Evolutionary conservation across 2,888 invertebrate species (phyloP), one percentile per base, ranked within the genome.

Genomic region (Amphiduros pacificus): DNA sequence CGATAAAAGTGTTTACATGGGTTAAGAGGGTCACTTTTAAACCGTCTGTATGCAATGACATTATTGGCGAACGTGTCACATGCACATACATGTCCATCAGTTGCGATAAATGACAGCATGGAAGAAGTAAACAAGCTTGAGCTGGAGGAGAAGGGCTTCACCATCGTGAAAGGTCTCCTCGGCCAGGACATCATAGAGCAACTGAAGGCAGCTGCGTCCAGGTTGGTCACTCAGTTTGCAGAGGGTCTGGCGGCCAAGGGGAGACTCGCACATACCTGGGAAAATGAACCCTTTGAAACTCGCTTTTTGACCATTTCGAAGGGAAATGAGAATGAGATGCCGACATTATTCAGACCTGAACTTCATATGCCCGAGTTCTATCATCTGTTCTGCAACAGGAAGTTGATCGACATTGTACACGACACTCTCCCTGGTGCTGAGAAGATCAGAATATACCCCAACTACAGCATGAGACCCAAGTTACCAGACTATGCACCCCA

Each of bases 401-500:
- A 27, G 44, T n/a, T 55, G 17, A 40, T 55, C 26, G 27, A 9
- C 14, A 14, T 55, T 9, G 44, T 55, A n/a, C 11, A 29, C 1
- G 41, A 41, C 26, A 27, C 41, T 9, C 26, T 55, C 2, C 55
- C 55, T 24, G 55, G 11, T 1, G 40, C 55, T 1, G 2, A 40
- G 2, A 24, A 44, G 20, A 55, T 55, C 55, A 14, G 55, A 14
- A 26, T 55, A 9, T 55, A 41, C 44, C 55, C 55, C 28, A 55
- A 55, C 55, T 55, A 55, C 44, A 55, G 41, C 55, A 32, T 29
- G 26, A 40, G 55, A n/a, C 55, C 55, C 2, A 55, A 55, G n/a
- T 41, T 55, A 14, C 55, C 55, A 11, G 4, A 55, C 41, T 55
- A 32, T 44, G 55, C 40, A 11, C 41, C 55, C 24, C 55, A 55